Percentiles rank a stretch among this genome's conserved stretches.
These are phyloP conservation scores for Acipenser oxyrinchus DNA, from an alignment of 2,797 vertebrate genomes.

Conservation along the genomic window DNA sequence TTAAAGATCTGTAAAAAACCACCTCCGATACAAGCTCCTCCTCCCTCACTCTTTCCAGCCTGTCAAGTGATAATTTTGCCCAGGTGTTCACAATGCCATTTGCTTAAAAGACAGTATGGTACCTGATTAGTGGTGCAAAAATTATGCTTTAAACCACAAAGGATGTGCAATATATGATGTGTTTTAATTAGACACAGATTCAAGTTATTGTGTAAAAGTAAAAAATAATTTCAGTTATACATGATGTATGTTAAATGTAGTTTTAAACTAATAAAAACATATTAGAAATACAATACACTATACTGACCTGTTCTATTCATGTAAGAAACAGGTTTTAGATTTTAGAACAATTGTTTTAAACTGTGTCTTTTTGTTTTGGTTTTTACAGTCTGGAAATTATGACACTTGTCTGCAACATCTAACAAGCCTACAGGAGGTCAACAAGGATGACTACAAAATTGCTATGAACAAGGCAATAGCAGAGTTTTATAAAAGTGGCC, in stretches of 20 bases:
- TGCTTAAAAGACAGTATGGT: no score
- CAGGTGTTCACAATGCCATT: no score
- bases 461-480: slow-evolving; percentile 83
- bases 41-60: no score
- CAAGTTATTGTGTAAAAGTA: no score
- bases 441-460: slow-evolving; percentile 96
- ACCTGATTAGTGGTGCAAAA: not conserved
- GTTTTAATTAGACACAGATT: not conserved
- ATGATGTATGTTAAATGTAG: not conserved
- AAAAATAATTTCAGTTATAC: not conserved
- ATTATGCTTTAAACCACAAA: no score
- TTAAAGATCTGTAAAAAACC: not conserved
- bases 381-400: slow-evolving; percentile 77
- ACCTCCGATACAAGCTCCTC: no score
- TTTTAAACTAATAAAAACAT: not conserved
- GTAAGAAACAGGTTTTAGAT: no score
- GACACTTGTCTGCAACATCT: slow-evolving; percentile 81
- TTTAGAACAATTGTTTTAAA: not conserved
- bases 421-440: slow-evolving; percentile 78
- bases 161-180: no score
- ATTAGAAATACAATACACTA: not conserved
- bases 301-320: slow-evolving; percentile 1
- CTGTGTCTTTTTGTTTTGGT: slow-evolving; percentile 21
- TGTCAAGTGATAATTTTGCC: no score
- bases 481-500: slow-evolving; percentile 89